Percentiles rank a stretch among this genome's conserved stretches.
Evolutionary conservation across 2,113 vertebrate genomes (phyloP).

Genomic region (Melanerpes aurifrons): DNA sequence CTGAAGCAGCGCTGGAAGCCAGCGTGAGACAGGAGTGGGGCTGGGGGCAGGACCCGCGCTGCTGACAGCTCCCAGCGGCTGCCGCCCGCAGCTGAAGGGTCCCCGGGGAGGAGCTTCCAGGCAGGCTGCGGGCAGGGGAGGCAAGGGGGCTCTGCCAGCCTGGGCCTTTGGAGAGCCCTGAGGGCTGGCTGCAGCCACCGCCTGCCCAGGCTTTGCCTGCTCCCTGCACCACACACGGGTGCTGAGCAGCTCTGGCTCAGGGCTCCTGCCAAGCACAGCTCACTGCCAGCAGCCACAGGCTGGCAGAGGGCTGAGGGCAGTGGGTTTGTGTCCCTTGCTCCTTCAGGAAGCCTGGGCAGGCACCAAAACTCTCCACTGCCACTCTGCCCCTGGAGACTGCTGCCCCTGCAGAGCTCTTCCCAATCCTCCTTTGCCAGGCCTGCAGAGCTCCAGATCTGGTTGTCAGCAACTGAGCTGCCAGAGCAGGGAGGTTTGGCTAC

Average conservation of each 20-base stretch:
- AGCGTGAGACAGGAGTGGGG: accelerated
- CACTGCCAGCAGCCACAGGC: not conserved
- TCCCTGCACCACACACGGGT: not conserved
- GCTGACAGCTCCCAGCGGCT: not conserved
- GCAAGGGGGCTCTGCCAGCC: not conserved
- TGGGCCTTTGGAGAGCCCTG: not conserved
- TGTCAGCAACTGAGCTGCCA: not conserved
- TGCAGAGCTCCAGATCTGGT: slow-evolving; percentile 2
- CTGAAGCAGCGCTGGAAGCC: not conserved
- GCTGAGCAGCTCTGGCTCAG: not conserved
- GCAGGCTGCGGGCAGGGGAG: not conserved
- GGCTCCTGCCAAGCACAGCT: not conserved
- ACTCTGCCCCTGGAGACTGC: not conserved
- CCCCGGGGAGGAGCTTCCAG: not conserved
- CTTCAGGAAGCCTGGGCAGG: slow-evolving; percentile 16
- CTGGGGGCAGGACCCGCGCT: not conserved
- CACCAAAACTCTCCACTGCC: not conserved
- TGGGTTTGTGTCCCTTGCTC: not conserved
- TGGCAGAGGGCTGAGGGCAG: not conserved
- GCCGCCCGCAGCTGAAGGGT: not conserved
- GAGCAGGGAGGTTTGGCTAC: not conserved
- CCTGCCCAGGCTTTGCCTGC: not conserved
- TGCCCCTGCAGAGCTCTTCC: not conserved
- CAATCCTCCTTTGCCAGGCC: not conserved
- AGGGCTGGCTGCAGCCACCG: not conserved